Evolutionary conservation across 2,797 vertebrate species (phyloP).

Genomic region (Astyanax mexicanus): DNA sequence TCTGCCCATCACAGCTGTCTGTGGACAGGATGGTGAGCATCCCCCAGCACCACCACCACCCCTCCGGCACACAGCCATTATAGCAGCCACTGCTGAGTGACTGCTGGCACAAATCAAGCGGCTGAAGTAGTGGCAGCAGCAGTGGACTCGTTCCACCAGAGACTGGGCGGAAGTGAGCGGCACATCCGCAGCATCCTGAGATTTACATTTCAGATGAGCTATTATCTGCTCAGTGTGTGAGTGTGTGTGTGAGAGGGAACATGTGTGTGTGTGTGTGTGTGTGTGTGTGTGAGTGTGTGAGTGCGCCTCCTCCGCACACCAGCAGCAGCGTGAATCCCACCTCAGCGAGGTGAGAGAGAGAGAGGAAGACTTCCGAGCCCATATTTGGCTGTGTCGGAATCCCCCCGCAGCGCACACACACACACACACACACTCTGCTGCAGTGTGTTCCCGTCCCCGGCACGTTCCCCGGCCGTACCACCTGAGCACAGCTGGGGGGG

Average conservation of each 20-base stretch:
- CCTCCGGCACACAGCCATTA: neutral
- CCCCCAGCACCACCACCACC: too few species aligned
- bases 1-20: neutral
- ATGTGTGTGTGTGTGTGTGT: neutral
- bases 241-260: neutral
- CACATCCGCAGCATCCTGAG: slow-evolving; percentile 17
- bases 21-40: neutral
- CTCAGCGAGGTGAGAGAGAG: slow-evolving; percentile 30
- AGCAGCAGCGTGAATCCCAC: slow-evolving; percentile 51
- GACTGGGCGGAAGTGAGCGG: neutral
- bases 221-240: slow-evolving; percentile 14
- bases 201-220: slow-evolving; percentile 57
- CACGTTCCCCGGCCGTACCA: slow-evolving; percentile 64
- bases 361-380: slow-evolving; percentile 64
- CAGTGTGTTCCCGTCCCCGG: slow-evolving; percentile 66
- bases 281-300: neutral
- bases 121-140: neutral
- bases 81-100: neutral
- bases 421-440: slow-evolving; percentile 41
- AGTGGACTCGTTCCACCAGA: neutral
- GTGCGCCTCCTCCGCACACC: slow-evolving; percentile 47
- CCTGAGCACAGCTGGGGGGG: slow-evolving; percentile 25
- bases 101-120: neutral
- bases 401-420: slow-evolving; percentile 67
- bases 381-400: slow-evolving; percentile 74